Base-by-base conservation (phyloP, 2,888 invertebrate genomes). In the Metalampra italica region DNA sequence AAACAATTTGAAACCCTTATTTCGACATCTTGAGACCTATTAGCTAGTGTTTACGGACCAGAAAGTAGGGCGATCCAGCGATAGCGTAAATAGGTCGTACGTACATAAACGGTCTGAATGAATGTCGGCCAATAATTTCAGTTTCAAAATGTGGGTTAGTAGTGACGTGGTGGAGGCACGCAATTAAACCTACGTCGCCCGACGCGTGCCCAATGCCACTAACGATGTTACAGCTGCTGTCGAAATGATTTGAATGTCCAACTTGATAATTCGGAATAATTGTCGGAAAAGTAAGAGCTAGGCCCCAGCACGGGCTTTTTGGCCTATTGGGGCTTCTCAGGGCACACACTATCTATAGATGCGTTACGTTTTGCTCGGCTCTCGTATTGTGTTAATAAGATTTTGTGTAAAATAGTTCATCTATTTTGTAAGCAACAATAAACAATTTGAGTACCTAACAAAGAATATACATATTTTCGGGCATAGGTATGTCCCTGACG, bases 11-110 rank as follows among this genome's bases (percentile, higher is more conserved):
- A 56, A 60, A 53, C 47, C 51, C 49, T 56, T 56, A 51, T 48
- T 39, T 49, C 46, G 52, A 58, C 55, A 59, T 59, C 59, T 62
- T 63, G 62, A 69, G 59, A 64, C 57, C 60, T 64, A 69, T 69
- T 71, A 72, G 61, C 45, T 40, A 54, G 61, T 64, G 68, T 68
- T 69, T 68, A 62, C 56, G 64, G 60, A 60, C 59, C 60, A 60
- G 55, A 61, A 85, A 82, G 80, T 88, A 55, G 86, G 75, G 66
- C 89, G 88, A 88, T 88, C 57, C 51, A 55, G 56, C 80, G 88
- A 88, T 88, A 88, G 62, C 54, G 64, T 64, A 86, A 82, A 87
- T 84, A 67, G 86, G 84, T 79, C 85, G 82, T 71, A 72, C 85
- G 82, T 71, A 72, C 74, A 75, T 76, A 72, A 76, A 69, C 72